These are phyloP conservation scores for Carlito syrichta DNA, from an alignment of 2,113 vertebrate genomes.

Conservation along the genomic window DNA sequence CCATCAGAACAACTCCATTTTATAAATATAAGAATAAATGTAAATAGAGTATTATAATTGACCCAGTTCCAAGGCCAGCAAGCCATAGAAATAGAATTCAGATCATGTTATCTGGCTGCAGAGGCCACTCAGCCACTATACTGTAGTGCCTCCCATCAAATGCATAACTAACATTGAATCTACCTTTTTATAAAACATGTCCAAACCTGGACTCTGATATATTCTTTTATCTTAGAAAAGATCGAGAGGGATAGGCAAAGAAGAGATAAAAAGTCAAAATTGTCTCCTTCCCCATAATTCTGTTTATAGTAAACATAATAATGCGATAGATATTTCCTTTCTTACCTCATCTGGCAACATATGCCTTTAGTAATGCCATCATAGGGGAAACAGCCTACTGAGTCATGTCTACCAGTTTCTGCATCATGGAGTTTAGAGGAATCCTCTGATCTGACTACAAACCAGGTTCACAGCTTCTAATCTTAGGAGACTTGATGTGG, in stretches of 20 bases:
- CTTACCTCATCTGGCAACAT: background rate
- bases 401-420: constrained; percentile 20
- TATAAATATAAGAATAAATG: background rate
- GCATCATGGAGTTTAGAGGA: background rate
- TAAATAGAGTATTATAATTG: background rate
- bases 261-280: background rate
- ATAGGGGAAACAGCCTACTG: background rate
- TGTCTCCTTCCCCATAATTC: background rate
- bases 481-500: constrained; percentile 12
- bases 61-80: background rate
- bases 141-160: background rate
- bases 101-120: background rate
- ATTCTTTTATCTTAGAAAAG: background rate
- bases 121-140: background rate
- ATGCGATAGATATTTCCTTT: background rate
- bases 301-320: background rate
- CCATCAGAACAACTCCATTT: background rate
- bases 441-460: background rate
- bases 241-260: background rate
- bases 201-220: background rate
- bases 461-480: constrained; percentile 12
- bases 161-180: background rate
- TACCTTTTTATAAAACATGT: background rate
- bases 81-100: background rate
- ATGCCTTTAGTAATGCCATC: background rate